Percentiles rank a stretch among this genome's conserved stretches.
Conservation (phyloP, 2,797 vertebrate species). For the Crossoptilon crossoptilon region DNA sequence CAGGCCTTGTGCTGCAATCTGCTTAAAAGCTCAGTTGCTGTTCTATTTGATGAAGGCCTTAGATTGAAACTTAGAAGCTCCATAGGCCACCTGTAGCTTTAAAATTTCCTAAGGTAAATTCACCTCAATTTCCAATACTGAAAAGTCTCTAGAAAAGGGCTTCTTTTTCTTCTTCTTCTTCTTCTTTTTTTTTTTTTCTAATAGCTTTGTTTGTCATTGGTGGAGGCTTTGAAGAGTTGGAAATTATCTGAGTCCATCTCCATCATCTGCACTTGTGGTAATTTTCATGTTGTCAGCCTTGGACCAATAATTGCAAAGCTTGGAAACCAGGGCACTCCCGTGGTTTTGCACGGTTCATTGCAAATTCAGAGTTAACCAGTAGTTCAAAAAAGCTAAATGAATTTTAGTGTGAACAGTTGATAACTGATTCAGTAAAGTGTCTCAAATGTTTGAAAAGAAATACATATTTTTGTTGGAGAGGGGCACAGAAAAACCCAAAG, state of each 20-base stretch:
- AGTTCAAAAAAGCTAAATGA: background rate
- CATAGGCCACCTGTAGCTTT: background rate
- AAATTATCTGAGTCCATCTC: background rate
- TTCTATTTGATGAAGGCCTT: background rate
- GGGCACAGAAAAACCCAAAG: background rate
- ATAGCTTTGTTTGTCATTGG: background rate
- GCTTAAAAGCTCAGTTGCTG: background rate
- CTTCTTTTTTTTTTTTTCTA: background rate
- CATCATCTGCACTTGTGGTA: background rate
- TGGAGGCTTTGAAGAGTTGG: background rate
- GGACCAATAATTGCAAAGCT: background rate
- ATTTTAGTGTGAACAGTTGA: background rate
- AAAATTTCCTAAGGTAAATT: background rate
- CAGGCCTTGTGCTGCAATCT: background rate
- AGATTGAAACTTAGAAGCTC: background rate
- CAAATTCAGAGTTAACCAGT: background rate
- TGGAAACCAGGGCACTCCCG: background rate
- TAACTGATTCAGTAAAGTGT: background rate
- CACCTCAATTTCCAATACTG: background rate
- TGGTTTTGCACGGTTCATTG: rapidly evolving
- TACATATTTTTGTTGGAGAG: background rate
- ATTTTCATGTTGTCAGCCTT: background rate
- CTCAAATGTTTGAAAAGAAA: background rate
- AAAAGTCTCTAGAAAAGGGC: background rate
- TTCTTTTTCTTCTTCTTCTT: background rate